A percentile compares a stretch with the other conserved stretches of the same genome.
Evolutionary conservation across 2,888 invertebrate genomes (phyloP).

Genomic region (Leptinotarsa juncta): DNA sequence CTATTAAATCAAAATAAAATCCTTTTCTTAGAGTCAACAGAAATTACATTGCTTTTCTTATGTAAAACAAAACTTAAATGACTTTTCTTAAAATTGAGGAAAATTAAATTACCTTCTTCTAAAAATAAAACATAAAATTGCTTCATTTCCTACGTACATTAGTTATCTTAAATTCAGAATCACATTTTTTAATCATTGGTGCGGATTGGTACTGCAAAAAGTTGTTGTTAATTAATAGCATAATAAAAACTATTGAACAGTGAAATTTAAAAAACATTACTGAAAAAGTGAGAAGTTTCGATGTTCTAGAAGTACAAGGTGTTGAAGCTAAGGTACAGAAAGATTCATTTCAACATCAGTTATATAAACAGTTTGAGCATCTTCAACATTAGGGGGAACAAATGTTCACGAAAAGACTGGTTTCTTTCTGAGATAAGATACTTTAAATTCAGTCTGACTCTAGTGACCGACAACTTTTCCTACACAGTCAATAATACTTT

Average conservation of each 20-base stretch:
- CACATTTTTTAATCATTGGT: neutral
- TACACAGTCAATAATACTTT: neutral
- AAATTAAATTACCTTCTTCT: neutral
- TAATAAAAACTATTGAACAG: neutral
- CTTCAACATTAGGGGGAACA: neutral
- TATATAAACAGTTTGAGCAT: neutral
- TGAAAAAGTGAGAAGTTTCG: neutral
- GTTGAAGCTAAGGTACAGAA: neutral
- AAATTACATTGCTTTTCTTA: too few species aligned
- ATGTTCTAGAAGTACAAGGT: neutral
- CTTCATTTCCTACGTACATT: neutral
- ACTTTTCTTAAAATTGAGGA: neutral
- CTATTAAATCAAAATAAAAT: too few species aligned
- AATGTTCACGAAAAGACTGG: neutral
- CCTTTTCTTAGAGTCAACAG: too few species aligned
- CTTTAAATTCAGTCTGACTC: neutral
- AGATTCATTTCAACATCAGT: slow-evolving; percentile 2
- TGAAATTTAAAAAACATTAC: neutral
- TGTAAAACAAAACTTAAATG: too few species aligned
- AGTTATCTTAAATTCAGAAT: neutral
- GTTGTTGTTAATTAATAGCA: neutral
- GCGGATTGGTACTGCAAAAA: neutral
- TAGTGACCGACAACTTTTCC: neutral
- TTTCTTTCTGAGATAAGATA: neutral
- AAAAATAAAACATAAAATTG: neutral